Evolutionary conservation across 1,140 invertebrate genomes (phyloP).

Genomic region (Steinernema khuongi): DNA sequence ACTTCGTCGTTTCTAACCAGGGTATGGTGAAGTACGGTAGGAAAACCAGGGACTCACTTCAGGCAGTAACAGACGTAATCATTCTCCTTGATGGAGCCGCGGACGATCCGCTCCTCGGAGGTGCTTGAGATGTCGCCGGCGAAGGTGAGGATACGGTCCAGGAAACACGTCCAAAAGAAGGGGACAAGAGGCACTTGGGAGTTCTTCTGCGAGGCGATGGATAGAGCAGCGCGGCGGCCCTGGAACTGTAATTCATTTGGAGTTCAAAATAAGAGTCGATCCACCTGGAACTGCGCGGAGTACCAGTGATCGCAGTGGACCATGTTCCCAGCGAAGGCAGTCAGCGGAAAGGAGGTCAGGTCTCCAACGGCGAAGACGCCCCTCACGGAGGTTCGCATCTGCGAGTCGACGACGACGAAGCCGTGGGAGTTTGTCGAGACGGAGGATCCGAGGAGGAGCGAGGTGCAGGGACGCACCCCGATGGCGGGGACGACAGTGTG

Average conservation of each 20-base stretch:
- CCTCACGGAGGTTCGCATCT: conserved; percentile 4
- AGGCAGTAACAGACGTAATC: conserved; percentile 17
- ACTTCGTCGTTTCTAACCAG: conserved; percentile 20
- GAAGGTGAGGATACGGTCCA: background rate
- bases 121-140: background rate
- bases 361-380: conserved; percentile 19
- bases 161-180: background rate
- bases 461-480: conserved; percentile 21
- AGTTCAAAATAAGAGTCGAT: too few species aligned
- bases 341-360: background rate
- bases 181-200: background rate
- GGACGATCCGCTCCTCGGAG: conserved; percentile 6
- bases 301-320: background rate
- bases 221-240: too few species aligned
- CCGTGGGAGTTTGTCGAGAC: conserved; percentile 8
- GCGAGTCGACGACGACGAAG: conserved; percentile 15
- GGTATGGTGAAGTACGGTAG: background rate
- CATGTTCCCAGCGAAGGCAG: background rate
- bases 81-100: conserved; percentile 17
- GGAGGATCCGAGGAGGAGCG: conserved; percentile 12
- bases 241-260: too few species aligned
- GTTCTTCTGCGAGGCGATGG: background rate
- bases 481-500: conserved; percentile 16
- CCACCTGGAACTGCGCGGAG: conserved; percentile 2
- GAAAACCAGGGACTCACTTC: conserved; percentile 6